A percentile compares a stretch with the other conserved stretches of the same genome.
Conservation (phyloP, 2,888 invertebrate species). For the Tenthredo livida region DNA sequence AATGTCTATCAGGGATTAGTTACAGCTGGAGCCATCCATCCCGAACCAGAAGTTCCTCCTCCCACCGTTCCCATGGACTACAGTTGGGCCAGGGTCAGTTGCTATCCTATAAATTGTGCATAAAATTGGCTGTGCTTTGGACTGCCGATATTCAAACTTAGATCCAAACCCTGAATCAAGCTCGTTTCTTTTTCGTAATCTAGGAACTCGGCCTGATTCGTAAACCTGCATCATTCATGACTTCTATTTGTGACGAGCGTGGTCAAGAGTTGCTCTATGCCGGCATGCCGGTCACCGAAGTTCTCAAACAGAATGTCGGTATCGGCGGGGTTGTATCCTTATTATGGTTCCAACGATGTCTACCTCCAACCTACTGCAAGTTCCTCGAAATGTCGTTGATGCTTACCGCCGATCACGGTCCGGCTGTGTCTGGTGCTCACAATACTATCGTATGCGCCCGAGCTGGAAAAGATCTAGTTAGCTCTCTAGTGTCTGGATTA, state of each 20-base stretch:
- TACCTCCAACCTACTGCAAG: constrained; percentile 96
- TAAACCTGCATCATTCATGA: constrained; percentile 99
- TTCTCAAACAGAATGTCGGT: constrained; percentile 96
- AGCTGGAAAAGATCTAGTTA: constrained; percentile 98
- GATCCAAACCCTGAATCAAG: background rate
- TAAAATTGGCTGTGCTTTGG: background rate
- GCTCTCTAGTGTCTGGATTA: constrained; percentile 96
- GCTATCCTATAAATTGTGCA: constrained; percentile 15
- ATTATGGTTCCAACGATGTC: constrained; percentile 98
- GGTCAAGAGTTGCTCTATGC: constrained; percentile 98
- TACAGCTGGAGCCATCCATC: constrained; percentile 89
- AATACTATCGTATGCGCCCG: constrained; percentile 99
- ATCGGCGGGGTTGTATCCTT: constrained; percentile 98
- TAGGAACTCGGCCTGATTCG: constrained; percentile 97
- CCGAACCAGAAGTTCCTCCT: constrained; percentile 95
- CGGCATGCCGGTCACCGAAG: constrained; percentile 93
- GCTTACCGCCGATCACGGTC: constrained; percentile 99
- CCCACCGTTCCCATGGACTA: constrained; percentile 99
- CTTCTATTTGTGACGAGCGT: constrained; percentile 98
- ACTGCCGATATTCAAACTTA: background rate
- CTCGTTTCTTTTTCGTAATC: constrained; percentile 54
- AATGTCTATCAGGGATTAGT: constrained; percentile 89
- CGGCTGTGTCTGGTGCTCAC: constrained; percentile 98
- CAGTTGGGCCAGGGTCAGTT: constrained; percentile 93
- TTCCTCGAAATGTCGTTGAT: constrained; percentile 99